Percentiles rank a stretch among this genome's conserved stretches.
Conservation (phyloP, 2,113 vertebrate genomes). For the Oryzias javanicus region DNA sequence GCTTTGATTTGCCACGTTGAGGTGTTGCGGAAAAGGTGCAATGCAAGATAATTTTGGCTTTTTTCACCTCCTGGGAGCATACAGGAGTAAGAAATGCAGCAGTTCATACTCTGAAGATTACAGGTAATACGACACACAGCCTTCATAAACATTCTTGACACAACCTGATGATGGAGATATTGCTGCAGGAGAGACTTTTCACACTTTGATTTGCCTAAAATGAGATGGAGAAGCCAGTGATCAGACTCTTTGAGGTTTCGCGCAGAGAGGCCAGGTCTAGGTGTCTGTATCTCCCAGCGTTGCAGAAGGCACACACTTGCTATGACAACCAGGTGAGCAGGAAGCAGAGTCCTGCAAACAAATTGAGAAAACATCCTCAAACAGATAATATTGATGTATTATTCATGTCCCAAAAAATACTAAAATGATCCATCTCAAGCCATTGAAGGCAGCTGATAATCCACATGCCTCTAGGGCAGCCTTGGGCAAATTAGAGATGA, state of each 20-base stretch:
- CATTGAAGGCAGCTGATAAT: conserved; percentile 76
- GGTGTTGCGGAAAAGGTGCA: conserved; percentile 79
- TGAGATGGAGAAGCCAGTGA: conserved; percentile 73
- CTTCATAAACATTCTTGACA: conserved; percentile 78
- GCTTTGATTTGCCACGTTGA: conserved; percentile 76
- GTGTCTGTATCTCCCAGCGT: conserved; percentile 46
- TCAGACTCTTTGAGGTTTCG: conserved; percentile 76
- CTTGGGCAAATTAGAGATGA: conserved; percentile 65
- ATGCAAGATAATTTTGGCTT: conserved; percentile 77
- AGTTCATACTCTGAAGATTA: conserved; percentile 73
- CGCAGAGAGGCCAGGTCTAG: conserved; percentile 52
- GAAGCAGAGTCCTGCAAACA: conserved; percentile 61
- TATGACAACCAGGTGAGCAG: conserved; percentile 62
- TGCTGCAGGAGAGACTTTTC: conserved; percentile 79
- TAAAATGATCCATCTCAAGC: conserved; percentile 71
- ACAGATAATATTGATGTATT: conserved; percentile 67
- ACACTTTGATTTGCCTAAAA: conserved; percentile 82
- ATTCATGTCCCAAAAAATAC: conserved; percentile 65
- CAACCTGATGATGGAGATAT: conserved; percentile 76
- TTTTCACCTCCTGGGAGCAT: conserved; percentile 75
- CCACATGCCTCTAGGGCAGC: conserved; percentile 64
- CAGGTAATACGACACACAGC: conserved; percentile 77
- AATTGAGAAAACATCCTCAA: conserved; percentile 63
- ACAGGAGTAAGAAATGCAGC: conserved; percentile 72
- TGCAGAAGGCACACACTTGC: conserved; percentile 41